Evolutionary conservation across 2,888 invertebrate species (phyloP), one percentile per base, ranked within the genome.

Genomic region (Nebria salina): DNA sequence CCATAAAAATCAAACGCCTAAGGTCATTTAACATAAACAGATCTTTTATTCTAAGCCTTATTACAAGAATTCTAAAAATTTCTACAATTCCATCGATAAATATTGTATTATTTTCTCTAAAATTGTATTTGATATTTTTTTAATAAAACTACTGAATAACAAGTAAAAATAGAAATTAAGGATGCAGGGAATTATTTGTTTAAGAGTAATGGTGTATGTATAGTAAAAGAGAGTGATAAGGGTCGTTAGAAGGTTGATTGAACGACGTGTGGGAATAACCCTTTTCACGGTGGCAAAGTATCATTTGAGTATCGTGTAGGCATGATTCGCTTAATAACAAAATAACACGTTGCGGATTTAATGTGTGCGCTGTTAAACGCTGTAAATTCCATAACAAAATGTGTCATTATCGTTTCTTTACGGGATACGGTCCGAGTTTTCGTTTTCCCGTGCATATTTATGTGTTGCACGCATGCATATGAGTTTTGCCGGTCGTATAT

Each of bases 361-460:
- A 70, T 70, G 70, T 70, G 70, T 70, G 34, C 34, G 70, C 34
- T 70, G 70, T 70, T 70, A 70, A 70, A 70, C 70, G 70, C 13
- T 70, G 70, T 34, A 70, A 70, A 70, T 25, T 70, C 34, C 70
- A 70, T 13, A 25, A 34, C 25, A 70, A 70, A 70, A 70, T 70
- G 70, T 70, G 70, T 70, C 70, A 70, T 70, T 70, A 70, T 70
- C 70, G 70, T 70, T 70, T 70, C 70, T 70, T 70, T 70, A 70
- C 70, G 70, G 70, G 70, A 26, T 34, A 26, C 70, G 26, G 70
- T 20, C 20, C 34, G 26, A 70, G 11, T 54, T 54, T 54, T 54
- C 8, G 25, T 25, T 34, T 25, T 26, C 26, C 26, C 34, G 70
- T 70, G 70, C 70, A 70, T 70, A 70, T 70, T 70, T 70, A 70